Base-by-base conservation (phyloP, 2,888 invertebrate genomes). In the Phorcus lineatus region DNA sequence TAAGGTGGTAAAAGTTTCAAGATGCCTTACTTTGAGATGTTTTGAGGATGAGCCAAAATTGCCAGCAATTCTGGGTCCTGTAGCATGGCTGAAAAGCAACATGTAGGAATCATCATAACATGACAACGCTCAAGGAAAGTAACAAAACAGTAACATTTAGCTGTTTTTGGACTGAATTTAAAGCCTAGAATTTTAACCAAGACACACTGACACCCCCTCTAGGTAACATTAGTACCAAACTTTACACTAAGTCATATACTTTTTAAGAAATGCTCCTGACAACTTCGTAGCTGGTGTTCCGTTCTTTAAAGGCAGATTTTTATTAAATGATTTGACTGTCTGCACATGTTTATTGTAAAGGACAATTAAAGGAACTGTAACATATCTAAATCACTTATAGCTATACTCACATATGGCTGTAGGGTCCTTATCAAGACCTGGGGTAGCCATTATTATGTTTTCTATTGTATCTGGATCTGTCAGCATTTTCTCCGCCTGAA, bases 1-100 rank as follows among this genome's bases (percentile, higher is more conserved):
- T n/a, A n/a, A n/a, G n/a, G 47, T 11, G 47, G 7, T 4, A 13
- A 11, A 47, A 47, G 47, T 6, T 47, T 6, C 7, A 47, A 11
- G 47, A 6, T 36, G 24, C 81, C 88, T 86, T 90, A 94, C 94
- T 93, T 94, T 86, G 95, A 94, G 88, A 96, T 95, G 13, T 95
- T 95, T 83, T 95, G 95, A 0, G 95, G 94, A 89, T 96, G 96
- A 0, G 95, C 95, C 80, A 96, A 93, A 17, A 96, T 95, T 0
- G 95, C 95, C 85, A 97, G 93, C n/a, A 97, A 93, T 88, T 96
- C 96, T 22, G 96, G 95, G 91, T 96, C 96, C 90, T 96, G 96
- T 17, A 97, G 94, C 86, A 96, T 95, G 0, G 96, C 96, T 92
- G 86, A 53, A 89, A 87, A 54, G n/a, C 40, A 40, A n/a, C 47